These are phyloP conservation scores for Drosophila borborema DNA, from an alignment of 2,888 invertebrate species.

Conservation along the genomic window DNA sequence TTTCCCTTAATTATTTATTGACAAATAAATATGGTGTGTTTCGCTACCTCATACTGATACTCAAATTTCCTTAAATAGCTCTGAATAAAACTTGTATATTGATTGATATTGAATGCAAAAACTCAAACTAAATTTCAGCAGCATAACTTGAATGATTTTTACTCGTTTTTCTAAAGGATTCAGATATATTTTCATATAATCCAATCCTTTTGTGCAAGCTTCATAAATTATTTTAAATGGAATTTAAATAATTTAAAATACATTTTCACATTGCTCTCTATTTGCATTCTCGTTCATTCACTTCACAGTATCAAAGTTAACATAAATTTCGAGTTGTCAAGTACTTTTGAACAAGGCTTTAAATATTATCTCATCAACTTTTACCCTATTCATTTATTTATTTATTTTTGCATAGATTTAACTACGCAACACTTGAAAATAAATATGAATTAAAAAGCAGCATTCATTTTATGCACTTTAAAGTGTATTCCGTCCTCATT, in stretches of 20 bases:
- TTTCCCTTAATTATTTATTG: neutral
- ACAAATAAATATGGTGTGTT: neutral
- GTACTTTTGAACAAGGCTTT: neutral
- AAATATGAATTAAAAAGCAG: slow-evolving; percentile 17
- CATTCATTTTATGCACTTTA: slow-evolving; percentile 6
- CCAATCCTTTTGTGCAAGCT: neutral
- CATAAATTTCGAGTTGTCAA: neutral
- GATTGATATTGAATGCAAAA: no score
- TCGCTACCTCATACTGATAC: no score
- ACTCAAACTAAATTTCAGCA: no score
- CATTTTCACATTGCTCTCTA: neutral
- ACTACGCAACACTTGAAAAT: slow-evolving; percentile 3
- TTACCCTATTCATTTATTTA: slow-evolving; percentile 1
- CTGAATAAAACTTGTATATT: no score
- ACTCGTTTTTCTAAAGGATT: neutral
- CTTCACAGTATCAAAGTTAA: neutral
- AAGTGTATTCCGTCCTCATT: neutral
- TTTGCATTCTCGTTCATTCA: neutral
- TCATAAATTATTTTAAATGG: neutral
- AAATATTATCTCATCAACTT: slow-evolving; percentile 1
- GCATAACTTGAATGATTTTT: no score
- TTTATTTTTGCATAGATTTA: slow-evolving; percentile 1
- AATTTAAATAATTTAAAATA: neutral
- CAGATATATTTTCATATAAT: neutral
- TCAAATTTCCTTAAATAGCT: no score